Evolutionary conservation across 2,888 invertebrate species (phyloP).

Genomic region (Rambutsinella grinnellia): DNA sequence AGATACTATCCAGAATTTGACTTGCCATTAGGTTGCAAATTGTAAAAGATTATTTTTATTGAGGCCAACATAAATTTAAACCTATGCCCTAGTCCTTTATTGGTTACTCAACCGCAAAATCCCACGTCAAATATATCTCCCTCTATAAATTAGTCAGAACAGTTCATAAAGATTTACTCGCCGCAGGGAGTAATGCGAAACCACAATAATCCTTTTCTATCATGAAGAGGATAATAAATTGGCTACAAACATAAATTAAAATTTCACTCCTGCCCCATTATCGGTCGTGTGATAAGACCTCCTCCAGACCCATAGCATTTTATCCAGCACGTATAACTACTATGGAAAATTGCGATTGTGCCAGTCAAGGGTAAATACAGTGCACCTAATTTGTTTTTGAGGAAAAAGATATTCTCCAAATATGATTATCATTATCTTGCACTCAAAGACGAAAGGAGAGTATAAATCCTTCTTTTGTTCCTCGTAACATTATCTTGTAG

Average conservation of each 20-base stretch:
- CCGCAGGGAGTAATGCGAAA: no score
- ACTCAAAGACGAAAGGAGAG: neutral
- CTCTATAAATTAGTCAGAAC: neutral
- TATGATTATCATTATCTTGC: neutral
- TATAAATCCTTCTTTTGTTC: neutral
- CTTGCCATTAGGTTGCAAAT: neutral
- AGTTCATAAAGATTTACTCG: no score
- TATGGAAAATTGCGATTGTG: neutral
- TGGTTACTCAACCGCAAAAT: neutral
- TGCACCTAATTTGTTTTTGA: neutral
- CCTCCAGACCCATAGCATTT: neutral
- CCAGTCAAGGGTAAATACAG: no score
- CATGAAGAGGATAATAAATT: neutral
- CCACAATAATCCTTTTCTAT: no score
- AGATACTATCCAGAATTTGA: neutral
- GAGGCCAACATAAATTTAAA: neutral
- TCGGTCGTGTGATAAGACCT: neutral
- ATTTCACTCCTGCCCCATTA: no score
- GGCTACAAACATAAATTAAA: neutral
- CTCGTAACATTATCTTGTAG: neutral
- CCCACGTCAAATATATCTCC: neutral
- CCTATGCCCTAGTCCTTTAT: neutral
- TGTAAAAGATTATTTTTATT: neutral
- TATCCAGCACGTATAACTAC: neutral
- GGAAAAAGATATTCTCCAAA: neutral